Conservation (phyloP, 2,888 invertebrate species). For the Thysanoteuthis rhombus region DNA sequence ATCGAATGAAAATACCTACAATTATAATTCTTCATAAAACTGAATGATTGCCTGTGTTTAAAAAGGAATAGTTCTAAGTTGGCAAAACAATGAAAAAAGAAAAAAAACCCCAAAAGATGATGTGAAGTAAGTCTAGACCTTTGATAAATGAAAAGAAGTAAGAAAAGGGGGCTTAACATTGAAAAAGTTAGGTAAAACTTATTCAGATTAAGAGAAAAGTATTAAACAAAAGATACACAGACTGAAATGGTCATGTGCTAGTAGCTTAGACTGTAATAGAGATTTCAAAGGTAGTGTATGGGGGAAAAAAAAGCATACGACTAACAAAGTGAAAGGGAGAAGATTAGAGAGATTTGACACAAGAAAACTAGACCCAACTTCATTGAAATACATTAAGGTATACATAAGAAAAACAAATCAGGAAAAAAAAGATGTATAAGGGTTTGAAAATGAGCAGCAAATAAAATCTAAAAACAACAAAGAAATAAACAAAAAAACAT, state of each 20-base stretch:
- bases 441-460: too few species aligned
- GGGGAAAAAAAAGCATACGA: background rate
- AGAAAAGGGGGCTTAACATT: background rate
- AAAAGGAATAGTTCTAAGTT: background rate
- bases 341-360: background rate
- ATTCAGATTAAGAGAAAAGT: background rate
- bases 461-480: too few species aligned
- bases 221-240: too few species aligned
- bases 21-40: background rate
- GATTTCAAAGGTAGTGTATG: background rate
- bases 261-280: background rate
- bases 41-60: background rate
- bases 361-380: background rate
- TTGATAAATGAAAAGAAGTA: background rate
- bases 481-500: too few species aligned
- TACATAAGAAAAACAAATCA: too few species aligned
- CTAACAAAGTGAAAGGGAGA: background rate
- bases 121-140: background rate
- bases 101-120: background rate
- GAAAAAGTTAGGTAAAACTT: constrained; percentile 12
- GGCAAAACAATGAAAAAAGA: background rate
- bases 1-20: background rate
- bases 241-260: constrained; percentile 12
- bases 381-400: background rate
- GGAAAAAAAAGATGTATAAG: too few species aligned